Conservation (phyloP, 2,797 vertebrate genomes). For the Phataginus tricuspis region DNA sequence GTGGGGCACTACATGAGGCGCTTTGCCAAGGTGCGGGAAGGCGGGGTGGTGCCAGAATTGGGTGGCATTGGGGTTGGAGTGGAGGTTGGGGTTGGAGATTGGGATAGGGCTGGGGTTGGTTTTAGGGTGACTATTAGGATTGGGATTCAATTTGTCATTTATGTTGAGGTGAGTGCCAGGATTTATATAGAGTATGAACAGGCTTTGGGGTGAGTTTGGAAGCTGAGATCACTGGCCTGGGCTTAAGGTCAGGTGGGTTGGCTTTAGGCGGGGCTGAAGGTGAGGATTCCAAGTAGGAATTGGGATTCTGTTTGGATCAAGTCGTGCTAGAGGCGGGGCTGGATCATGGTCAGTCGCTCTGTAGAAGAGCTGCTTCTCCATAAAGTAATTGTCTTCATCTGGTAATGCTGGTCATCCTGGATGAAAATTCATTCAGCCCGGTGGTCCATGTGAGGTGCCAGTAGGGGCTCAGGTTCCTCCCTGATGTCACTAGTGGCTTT, state of each 20-base stretch:
- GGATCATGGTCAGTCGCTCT: not conserved
- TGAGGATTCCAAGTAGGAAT: not conserved
- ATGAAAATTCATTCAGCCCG: not conserved
- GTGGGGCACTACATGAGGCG: constrained; percentile 98
- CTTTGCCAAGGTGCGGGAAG: constrained; percentile 93
- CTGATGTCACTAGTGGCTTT: not conserved
- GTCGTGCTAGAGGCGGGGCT: not conserved
- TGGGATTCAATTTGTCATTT: not conserved
- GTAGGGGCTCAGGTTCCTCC: not conserved
- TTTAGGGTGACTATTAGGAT: not conserved
- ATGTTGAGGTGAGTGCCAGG: not conserved
- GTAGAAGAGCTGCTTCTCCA: not conserved
- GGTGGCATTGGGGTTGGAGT: not conserved
- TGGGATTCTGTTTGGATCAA: not conserved
- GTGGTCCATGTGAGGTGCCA: not conserved
- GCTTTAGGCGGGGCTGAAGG: no score
- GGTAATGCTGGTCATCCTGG: not conserved
- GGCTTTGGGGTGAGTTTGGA: not conserved
- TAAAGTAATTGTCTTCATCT: not conserved
- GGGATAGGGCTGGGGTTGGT: not conserved
- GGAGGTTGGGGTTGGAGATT: not conserved
- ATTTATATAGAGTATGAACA: not conserved
- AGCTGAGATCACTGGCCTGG: not conserved
- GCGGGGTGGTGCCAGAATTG: rapidly evolving
- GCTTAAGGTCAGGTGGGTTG: not conserved